phyloP scores from a whole-genome alignment of 2,888 invertebrate genomes.

The Ischnura elegans region DNA sequence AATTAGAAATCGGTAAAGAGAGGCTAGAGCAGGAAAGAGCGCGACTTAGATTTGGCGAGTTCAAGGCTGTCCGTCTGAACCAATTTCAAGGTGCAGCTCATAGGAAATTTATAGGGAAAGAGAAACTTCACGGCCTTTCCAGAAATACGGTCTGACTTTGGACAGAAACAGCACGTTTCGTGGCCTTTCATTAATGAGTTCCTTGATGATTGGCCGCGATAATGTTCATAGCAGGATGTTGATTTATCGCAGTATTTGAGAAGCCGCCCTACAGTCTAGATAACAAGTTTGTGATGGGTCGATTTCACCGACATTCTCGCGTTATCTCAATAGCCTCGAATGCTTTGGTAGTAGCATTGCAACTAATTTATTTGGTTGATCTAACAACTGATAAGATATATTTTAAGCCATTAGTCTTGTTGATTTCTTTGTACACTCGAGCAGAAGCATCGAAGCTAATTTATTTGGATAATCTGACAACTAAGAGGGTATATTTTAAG shows the following conservation, averaged over 20 bases:
- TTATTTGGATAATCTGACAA: too few species aligned
- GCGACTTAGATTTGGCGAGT: not conserved
- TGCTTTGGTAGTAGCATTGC: not conserved
- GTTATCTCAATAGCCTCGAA: not conserved
- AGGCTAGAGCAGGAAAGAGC: not conserved
- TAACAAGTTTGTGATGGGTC: not conserved
- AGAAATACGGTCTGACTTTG: not conserved
- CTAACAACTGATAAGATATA: not conserved
- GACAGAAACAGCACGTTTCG: not conserved
- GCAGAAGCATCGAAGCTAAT: too few species aligned
- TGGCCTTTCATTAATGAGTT: not conserved
- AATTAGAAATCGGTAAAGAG: constrained; percentile 28
- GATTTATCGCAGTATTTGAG: not conserved
- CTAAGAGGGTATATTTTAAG: too few species aligned
- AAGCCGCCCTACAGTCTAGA: not conserved
- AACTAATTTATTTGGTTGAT: not conserved
- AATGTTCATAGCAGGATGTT: not conserved
- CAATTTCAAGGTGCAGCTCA: not conserved
- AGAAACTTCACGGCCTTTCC: not conserved
- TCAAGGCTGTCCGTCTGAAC: not conserved
- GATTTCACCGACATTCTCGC: not conserved
- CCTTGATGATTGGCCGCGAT: not conserved
- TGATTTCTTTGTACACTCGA: too few species aligned
- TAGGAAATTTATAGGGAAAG: not conserved
- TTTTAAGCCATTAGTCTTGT: not conserved